Evolutionary conservation across 2,888 invertebrate species (phyloP), one percentile per base, ranked within the genome.

Genomic region (Torymus texanus): DNA sequence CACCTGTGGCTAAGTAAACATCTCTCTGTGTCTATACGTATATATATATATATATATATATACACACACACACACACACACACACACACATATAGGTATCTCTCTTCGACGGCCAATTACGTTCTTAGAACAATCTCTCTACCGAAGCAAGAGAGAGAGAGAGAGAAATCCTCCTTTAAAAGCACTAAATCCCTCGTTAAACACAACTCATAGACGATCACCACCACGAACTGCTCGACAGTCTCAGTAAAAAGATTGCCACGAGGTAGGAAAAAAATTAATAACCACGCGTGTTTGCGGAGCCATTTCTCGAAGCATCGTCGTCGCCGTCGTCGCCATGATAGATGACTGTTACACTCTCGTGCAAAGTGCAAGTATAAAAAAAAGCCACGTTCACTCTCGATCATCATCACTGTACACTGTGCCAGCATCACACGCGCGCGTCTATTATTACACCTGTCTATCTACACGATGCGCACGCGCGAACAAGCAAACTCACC

Each of bases 361-460:
- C 41, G 41, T 1, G 8, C 55, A 41, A 16, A 61, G 51, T 29
- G 50, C 24, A 41, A 18, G 55, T n/a, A 18, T 11, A 53, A 24
- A n/a, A 51, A 65, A 29, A 18, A 61, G 55, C 24, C 18, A 53
- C 50, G 61, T 50, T 62, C 61, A 66, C 67, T 68, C 74, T 74
- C 68, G 56, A 63, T 62, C 62, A 51, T 74, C 74, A 53, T 50
- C 62, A 21, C 63, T 63, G 3, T 11, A 0, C 50, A 55, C 58
- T n/a, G n/a, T n/a, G n/a, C n/a, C n/a, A n/a, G n/a, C n/a, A n/a
- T n/a, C n/a, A 4, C 13, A 0, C 18, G 29, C 62, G 14, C 85
- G 84, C 87, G 86, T 87, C 87, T 88, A 88, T 88, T 87, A 88
- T 88, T 88, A 87, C 87, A 87, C 87, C 86, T 87, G 87, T 86